These are phyloP conservation scores for Tauraco erythrolophus DNA, from an alignment of 2,113 vertebrate genomes.

Conservation along the genomic window DNA sequence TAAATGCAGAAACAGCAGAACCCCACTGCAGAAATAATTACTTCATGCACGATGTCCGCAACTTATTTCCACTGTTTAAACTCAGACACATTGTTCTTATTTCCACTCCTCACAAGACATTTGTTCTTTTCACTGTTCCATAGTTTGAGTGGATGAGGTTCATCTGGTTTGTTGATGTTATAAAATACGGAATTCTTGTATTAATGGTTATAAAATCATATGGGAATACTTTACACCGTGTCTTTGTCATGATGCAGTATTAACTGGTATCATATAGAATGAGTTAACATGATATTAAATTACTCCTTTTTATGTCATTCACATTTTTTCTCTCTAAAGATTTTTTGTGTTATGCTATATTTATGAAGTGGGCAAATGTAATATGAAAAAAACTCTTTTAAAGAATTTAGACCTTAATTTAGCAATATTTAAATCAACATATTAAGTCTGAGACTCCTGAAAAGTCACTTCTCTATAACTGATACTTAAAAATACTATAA, in stretches of 20 bases:
- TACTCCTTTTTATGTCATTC: slow-evolving; percentile 75
- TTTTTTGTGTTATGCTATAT: slow-evolving; percentile 57
- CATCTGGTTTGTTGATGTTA: slow-evolving; percentile 80
- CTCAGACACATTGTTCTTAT: slow-evolving; percentile 79
- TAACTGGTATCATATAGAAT: slow-evolving; percentile 73
- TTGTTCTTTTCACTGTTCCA: slow-evolving; percentile 76
- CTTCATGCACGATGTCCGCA: slow-evolving; percentile 49
- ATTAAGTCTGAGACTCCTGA: neutral
- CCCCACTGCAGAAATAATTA: slow-evolving; percentile 66
- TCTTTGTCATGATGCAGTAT: slow-evolving; percentile 71
- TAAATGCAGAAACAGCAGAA: slow-evolving; percentile 51
- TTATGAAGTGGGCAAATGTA: slow-evolving; percentile 50
- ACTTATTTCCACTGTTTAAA: slow-evolving; percentile 75
- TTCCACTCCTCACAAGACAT: slow-evolving; percentile 77
- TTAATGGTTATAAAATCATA: slow-evolving; percentile 76
- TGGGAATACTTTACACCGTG: slow-evolving; percentile 81
- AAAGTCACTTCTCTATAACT: neutral
- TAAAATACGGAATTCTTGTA: slow-evolving; percentile 79
- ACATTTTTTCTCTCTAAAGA: slow-evolving; percentile 51
- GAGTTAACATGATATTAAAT: slow-evolving; percentile 83
- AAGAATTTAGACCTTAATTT: slow-evolving; percentile 30
- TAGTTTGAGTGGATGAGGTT: slow-evolving; percentile 66
- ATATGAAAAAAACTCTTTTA: neutral
- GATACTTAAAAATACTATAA: slow-evolving; percentile 10
- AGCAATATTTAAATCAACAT: slow-evolving; percentile 15